Evolutionary conservation across 2,797 vertebrate species (phyloP), one percentile per base, ranked within the genome.

Genomic region (Oreochromis grahami): DNA sequence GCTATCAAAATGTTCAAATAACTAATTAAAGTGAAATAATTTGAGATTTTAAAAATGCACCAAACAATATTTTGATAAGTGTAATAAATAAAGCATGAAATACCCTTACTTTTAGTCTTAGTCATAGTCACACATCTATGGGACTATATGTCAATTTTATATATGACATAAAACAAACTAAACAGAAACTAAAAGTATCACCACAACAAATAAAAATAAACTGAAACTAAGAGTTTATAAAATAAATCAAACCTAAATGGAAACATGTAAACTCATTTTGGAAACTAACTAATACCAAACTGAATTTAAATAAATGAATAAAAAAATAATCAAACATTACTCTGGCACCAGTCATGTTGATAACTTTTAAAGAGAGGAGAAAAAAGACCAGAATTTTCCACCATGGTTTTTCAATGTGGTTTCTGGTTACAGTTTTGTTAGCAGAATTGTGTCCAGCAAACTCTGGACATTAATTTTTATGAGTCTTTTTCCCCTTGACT

Each of bases 381-480:
- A 82, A 9, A 13, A 14, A 63, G 26, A 58, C 7, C 43, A 55
- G 50, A 79, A 84, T 81, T 43, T 50, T n/a, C 63, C 13, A 4
- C 10, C 13, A 24, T 52, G 2, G 5, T 26, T 53, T 45, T 83
- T 79, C 45, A 51, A 38, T 11, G 38, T 65, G 43, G 21, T 84
- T 68, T 77, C 74, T 76, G 32, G 17, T 80, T 84, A 65, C 82
- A 88, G 79, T 80, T 38, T 45, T 76, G 51, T 50, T 74, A 81
- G 82, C 70, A 51, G 65, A 83, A 86, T 24, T 84, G 84, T 77
- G 87, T 83, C 80, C 81, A 79, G 81, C 86, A 85, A 76, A 32
- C 65, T 38, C 55, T 10, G 38, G 70, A 85, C 85, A 72, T 72
- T 56, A 8, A 5, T 79, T 82, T 85, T 74, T 50, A 74, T 84